A percentile compares a stretch with the other conserved stretches of the same genome.
These are phyloP conservation scores for Drosophila chauvacae DNA, from an alignment of 1,140 invertebrate genomes.

Conservation along the genomic window DNA sequence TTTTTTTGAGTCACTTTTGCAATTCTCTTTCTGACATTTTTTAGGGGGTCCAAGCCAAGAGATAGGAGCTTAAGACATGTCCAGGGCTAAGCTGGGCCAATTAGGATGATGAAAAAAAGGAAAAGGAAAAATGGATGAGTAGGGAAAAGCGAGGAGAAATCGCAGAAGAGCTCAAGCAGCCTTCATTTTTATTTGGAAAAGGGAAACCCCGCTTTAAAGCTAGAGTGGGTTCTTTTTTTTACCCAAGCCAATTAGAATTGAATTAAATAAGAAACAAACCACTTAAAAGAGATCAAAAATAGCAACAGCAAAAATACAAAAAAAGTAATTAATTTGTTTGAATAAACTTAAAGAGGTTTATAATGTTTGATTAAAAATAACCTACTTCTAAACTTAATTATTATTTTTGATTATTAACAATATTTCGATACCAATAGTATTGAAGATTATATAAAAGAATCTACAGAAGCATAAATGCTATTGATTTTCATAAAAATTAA, in stretches of 20 bases:
- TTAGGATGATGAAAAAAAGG: constrained; percentile 14
- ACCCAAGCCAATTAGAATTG: not conserved
- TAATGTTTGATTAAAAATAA: no score
- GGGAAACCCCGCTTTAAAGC: not conserved
- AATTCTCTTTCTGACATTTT: not conserved
- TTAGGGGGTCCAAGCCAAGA: constrained; percentile 1
- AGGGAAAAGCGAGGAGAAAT: constrained; percentile 7
- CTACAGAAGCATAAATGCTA: no score
- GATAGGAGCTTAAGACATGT: constrained; percentile 20
- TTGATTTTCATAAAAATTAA: not conserved
- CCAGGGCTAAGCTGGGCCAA: constrained; percentile 22
- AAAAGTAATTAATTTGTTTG: not conserved
- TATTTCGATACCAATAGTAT: not conserved
- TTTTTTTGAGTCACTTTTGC: not conserved
- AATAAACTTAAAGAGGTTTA: not conserved
- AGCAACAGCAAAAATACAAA: not conserved
- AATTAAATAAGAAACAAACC: not conserved
- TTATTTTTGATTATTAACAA: not conserved
- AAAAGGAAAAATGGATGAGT: constrained; percentile 2
- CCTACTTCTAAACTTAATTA: not conserved
- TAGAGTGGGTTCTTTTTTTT: not conserved
- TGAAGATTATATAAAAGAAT: not conserved
- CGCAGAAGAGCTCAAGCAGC: not conserved
- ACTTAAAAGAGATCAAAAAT: not conserved
- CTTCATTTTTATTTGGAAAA: not conserved